phyloP scores from a whole-genome alignment of 2,888 invertebrate species.

The Drosophila affinis region DNA sequence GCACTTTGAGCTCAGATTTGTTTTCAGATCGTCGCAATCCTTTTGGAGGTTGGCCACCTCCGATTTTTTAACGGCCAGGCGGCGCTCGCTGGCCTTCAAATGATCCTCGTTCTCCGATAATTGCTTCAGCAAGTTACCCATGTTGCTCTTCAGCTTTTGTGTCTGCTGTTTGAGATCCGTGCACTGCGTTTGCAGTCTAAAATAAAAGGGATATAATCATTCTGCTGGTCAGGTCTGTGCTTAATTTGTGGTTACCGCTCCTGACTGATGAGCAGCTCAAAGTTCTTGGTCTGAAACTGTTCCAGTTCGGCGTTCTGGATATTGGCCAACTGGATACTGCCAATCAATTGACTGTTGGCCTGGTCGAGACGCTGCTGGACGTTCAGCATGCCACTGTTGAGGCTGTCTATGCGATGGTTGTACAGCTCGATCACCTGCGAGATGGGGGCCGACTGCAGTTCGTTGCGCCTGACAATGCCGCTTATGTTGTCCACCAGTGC shows the following conservation, averaged over 20 bases:
- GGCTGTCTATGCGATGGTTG: slow-evolving; percentile 82
- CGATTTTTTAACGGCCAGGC: slow-evolving; percentile 76
- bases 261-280: slow-evolving; percentile 81
- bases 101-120: slow-evolving; percentile 77
- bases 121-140: slow-evolving; percentile 80
- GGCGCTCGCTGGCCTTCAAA: slow-evolving; percentile 77
- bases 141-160: slow-evolving; percentile 76
- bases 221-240: too few species aligned
- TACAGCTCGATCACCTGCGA: slow-evolving; percentile 83
- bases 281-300: slow-evolving; percentile 81
- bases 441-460: slow-evolving; percentile 80
- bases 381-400: slow-evolving; percentile 66
- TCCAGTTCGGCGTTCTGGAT: slow-evolving; percentile 81
- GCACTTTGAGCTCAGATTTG: slow-evolving; percentile 65
- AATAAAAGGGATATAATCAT: too few species aligned
- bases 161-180: slow-evolving; percentile 81
- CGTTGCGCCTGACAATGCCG: slow-evolving; percentile 74
- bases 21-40: slow-evolving; percentile 72
- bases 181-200: slow-evolving; percentile 80
- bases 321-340: slow-evolving; percentile 77
- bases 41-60: slow-evolving; percentile 78
- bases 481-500: slow-evolving; percentile 77
- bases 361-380: slow-evolving; percentile 79
- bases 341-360: slow-evolving; percentile 77
- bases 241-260: slow-evolving; percentile 68